Percentiles rank a stretch among this genome's conserved stretches.
Conservation (phyloP, 2,113 vertebrate species). For the Odocoileus hemionus region DNA sequence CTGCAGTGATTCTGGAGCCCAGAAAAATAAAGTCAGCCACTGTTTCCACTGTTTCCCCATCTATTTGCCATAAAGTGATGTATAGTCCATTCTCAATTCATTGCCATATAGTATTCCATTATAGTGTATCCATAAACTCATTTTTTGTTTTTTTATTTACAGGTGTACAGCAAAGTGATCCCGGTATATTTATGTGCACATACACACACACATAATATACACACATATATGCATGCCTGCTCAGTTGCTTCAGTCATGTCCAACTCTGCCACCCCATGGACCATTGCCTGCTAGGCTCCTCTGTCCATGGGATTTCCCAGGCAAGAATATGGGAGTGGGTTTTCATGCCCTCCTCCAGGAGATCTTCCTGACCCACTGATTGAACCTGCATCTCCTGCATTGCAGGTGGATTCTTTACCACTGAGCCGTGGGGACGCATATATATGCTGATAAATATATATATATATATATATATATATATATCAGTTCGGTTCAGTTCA, state of each 20-base stretch:
- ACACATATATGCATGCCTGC: neutral
- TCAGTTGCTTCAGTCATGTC: neutral
- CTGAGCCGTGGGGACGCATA: neutral
- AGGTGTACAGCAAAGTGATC: neutral
- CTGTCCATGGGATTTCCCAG: neutral
- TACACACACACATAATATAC: neutral
- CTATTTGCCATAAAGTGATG: no score
- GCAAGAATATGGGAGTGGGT: neutral
- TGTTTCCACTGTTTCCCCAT: no score
- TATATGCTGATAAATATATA: neutral
- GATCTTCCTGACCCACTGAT: neutral
- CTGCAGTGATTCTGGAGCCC: no score
- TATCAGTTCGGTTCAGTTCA: neutral
- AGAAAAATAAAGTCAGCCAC: no score
- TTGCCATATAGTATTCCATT: neutral
- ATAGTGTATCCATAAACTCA: neutral
- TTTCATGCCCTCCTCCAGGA: neutral
- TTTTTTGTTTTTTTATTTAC: neutral
- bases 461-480: no score
- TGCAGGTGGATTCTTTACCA: neutral
- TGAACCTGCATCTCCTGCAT: neutral
- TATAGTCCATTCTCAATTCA: neutral
- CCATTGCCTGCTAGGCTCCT: neutral
- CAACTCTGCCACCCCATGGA: neutral
- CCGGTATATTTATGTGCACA: neutral